Evolutionary conservation across 2,888 invertebrate genomes (phyloP), one percentile per base, ranked within the genome.

Genomic region (Cryptocephalus moraei): DNA sequence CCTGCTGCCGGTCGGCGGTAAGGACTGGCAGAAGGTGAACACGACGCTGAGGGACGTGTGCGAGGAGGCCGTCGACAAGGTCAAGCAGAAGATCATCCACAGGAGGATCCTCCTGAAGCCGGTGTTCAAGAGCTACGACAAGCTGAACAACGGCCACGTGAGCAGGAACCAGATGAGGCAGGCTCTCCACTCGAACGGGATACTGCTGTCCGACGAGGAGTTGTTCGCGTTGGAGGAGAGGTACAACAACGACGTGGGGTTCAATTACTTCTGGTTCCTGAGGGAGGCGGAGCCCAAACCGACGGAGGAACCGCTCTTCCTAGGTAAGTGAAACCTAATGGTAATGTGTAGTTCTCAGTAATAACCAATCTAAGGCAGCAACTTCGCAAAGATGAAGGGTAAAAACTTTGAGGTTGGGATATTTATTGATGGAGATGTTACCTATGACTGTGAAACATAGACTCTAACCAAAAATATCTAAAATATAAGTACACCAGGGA

Each of bases 211-310:
- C 0, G 74, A 76, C 41, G 76, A 77, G 57, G 86, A 86, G 62
- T 66, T 84, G 46, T 78, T 78, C 47, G 80, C 86, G 13, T 72
- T 89, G 41, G 81, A 85, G 63, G 75, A 75, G 57, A 74, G 84
- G 53, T 87, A 84, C 70, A 79, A 80, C 51, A 82, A 87, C 65
- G 82, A 86, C 62, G 68, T 81, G 62, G 88, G 87, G 14, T 87
- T 89, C 67, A 81, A 81, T 72, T 89, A 87, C 63, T 74, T 75
- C 51, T 75, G 75, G 57, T 81, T 89, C 56, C 69, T 88, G 45
- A 76, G 78, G 47, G 86, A 86, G 69, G 78, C 81, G 55, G 75
- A 77, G 54, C 66, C 74, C 0, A 63, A 62, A 44, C 59, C 65
- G 4, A 56, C 68, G 32, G 71, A 70, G 46, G 62, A 65, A 49